These are phyloP conservation scores for Anguilla megastoma DNA, from an alignment of 2,797 vertebrate genomes.

Conservation along the genomic window DNA sequence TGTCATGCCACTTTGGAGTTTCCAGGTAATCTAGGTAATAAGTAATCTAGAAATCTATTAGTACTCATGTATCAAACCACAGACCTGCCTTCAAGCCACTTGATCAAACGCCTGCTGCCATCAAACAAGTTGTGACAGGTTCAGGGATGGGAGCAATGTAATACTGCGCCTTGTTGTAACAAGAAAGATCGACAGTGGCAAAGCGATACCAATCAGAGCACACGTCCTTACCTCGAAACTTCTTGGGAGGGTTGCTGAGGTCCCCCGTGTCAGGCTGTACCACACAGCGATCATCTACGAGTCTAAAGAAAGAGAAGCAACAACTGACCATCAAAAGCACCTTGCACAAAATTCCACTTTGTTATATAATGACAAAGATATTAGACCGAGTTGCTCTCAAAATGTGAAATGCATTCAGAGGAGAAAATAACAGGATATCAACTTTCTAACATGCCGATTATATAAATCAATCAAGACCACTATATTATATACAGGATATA, in stretches of 20 bases:
- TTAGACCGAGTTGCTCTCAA: not conserved
- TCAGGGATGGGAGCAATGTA: not conserved
- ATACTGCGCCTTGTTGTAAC: not conserved
- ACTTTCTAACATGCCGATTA: not conserved
- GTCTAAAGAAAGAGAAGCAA: constrained; percentile 71
- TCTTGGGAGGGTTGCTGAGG: constrained; percentile 97
- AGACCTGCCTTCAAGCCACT: not conserved
- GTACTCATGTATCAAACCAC: not conserved
- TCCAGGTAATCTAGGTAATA: not conserved
- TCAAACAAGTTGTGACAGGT: not conserved
- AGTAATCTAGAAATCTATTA: not conserved
- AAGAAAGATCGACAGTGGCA: not conserved
- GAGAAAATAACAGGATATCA: not conserved
- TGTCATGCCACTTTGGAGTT: not conserved
- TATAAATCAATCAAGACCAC: not conserved
- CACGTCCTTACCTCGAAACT: constrained; percentile 90
- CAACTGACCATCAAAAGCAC: constrained; percentile 27
- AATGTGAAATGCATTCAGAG: not conserved
- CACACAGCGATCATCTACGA: constrained; percentile 97
- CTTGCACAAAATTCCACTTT: not conserved
- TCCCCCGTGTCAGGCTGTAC: constrained; percentile 96
- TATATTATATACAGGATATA: not conserved
- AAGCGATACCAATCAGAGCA: not conserved
- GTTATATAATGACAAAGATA: not conserved
- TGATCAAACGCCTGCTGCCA: not conserved